Evolutionary conservation across 1,140 invertebrate species (phyloP), one percentile per base, ranked within the genome.

Genomic region (Macrobrachium rosenbergii): DNA sequence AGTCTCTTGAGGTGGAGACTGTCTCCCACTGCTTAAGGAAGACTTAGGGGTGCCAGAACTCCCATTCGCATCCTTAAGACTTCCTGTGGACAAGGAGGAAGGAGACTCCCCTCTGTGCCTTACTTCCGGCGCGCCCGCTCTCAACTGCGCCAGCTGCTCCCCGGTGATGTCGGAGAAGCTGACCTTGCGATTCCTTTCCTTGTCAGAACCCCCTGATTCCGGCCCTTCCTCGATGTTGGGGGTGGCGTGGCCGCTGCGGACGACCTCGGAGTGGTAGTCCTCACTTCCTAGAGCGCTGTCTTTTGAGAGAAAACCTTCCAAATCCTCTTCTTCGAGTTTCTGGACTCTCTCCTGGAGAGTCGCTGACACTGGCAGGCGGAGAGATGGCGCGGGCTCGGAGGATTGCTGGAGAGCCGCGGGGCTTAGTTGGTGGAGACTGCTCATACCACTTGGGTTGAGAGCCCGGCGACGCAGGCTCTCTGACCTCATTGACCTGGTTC

Each of bases 301-400:
- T 87, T 87, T 81, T 87, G 84, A 43, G 52, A n/a, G 84, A 87
- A 78, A 87, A 87, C 60, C 84, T 64, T 81, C 84, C 84, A 80
- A 87, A 87, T 87, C 64, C 78, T 86, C 83, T 63, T 87, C 84
- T 58, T 87, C 84, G 60, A 80, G 64, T 23, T 81, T 87, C 84
- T 63, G 84, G 84, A 78, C 84, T 87, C 64, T 16, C 67, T 73
- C 77, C 84, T 62, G 84, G 77, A 87, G 84, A 87, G 43, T 81
- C 84, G 59, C 64, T 21, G 78, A 78, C 63, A 87, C 84, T 81
- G 19, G 77, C 84, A 87, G 84, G 11, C 58, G 84, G 67, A 23
- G 84, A 75, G 78, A 63, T 17, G 84, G 84, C 78, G 84, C 62
- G 67, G 84, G 84, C 84, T 87, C 84, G 63, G 84, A 87, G 16